Base-by-base conservation (phyloP, 2,113 vertebrate species). In the Salvelinus fontinalis region DNA sequence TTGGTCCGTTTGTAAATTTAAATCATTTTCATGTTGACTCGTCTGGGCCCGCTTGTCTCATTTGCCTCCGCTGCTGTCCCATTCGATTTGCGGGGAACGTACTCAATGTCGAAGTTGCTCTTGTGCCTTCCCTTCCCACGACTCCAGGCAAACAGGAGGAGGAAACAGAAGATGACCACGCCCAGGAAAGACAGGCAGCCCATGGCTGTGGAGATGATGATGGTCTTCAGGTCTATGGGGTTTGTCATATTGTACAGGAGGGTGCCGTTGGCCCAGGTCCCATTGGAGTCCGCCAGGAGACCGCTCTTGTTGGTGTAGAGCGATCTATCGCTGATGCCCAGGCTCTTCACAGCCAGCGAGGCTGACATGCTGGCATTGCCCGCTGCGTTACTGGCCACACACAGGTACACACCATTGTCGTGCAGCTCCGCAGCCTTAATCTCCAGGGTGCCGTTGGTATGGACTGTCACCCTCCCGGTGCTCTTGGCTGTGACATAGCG, bases 1-100 rank as follows among this genome's bases (percentile, higher is more conserved):
- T 62, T 70, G 39, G 66, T 83, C 78, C 11, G 69, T 20, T 5
- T 20, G 51, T 68, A 2, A 1, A 5, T 70, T 96, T 86, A 99
- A 75, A 99, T 98, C 97, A 99, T 99, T 91, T 99, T 99, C 97
- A 99, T 99, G 90, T 99, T 99, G 91, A 99, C 97, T 84, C 98
- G 95, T 80, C 97, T 94, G 0, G 97, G 97, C 0, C 96, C 97
- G 0, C 98, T 97, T n/a, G 90, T 92, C 0, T 97, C 95, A 0
- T 95, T 90, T 59, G 82, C 88, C 5, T 94, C 92, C 22, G 93
- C 93, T 76, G 95, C 92, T 60, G 95, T 95, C 0, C 95, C 96
- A 0, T 99, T 97, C 0, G 96, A 95, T 83, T 99, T 99, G 73
- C 97, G 95, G 1, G 97, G 97, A 85, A 98, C 97, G 0, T 99